Evolutionary conservation across 2,113 vertebrate genomes (phyloP), one percentile per base, ranked within the genome.

Genomic region (Sterrhoptilus dennistouni): DNA sequence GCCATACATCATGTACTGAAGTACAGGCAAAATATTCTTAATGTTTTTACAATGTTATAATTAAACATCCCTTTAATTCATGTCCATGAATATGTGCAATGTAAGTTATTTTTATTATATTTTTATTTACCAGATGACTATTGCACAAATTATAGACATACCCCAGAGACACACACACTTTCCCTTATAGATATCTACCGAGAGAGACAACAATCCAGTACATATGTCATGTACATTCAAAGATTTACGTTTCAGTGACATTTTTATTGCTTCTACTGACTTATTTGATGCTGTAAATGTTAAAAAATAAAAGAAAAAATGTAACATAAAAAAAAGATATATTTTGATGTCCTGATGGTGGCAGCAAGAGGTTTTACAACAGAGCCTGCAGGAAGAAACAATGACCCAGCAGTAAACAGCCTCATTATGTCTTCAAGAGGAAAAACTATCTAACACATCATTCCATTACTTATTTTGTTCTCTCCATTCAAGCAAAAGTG

Each of bases 311-410:
- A 50, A 25, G 7, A 6, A 35, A 64, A 38, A 35, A 31, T n/a
- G 36, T 14, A 38, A 61, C 19, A 8, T 20, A 14, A 44, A 70
- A 28, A 18, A 47, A 36, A 77, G n/a, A 12, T 7, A 14, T 79
- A 87, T 87, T 84, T 72, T 35, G 52, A 25, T 47, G 78, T 61
- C 97, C 96, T 96, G 94, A 90, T 81, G 95, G 83, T 95, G 96
- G 96, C 94, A 91, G 95, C 42, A 93, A 60, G 71, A 85, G 64
- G 83, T 90, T 96, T 93, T 77, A 49, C 50, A 88, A 75, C 14
- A 45, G 38, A 44, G 60, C 50, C 59, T 60, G 40, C 38, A 69
- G 83, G 83, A 68, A 22, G 82, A 70, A 28, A 11, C 27, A 83
- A 33, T 11, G 60, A 91, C 65, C 85, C 53, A 78, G 72, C 59